Base-by-base conservation (phyloP, 1,140 invertebrate species). In the Megalopta genalis region DNA sequence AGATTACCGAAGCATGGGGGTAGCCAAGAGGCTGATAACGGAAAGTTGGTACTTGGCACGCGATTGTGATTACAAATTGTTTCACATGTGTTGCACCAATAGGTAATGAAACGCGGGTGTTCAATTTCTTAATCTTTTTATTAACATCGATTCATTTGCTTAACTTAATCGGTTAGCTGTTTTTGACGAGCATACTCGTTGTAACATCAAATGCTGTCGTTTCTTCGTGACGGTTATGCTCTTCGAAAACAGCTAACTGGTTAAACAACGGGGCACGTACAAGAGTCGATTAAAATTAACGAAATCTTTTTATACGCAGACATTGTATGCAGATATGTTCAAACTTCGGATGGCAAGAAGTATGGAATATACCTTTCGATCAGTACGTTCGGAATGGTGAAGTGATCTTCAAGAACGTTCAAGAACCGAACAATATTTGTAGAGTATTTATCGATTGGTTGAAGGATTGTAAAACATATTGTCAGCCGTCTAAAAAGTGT, bases 71-170 rank as follows among this genome's bases (percentile, higher is more conserved):
- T 93, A 88, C 85, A 78, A 85, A 57, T 75, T 93, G 68, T 90
- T 94, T 69, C 86, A 92, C 60, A 86, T 93, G 52, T 90, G 93
- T 82, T 93, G 93, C 57, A 92, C 87, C n/a, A 93, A 85, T 87
- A 86, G 67, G 88, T 91, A 60, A 73, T 14, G 9, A 12, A 32
- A 32, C 1, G 4, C 4, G 32, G 32, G 1, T 32, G 32, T 32
- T 32, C 4, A 2, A 32, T 32, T 32, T 32, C 32, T 32, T 32
- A 32, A 32, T 32, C 4, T 32, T 32, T 32, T 32, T 32, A 32
- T 32, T 32, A 32, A 32, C 32, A 32, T 32, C 4, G 32, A 32
- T 4, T n/a, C n/a, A n/a, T n/a, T n/a, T n/a, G n/a, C n/a, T n/a
- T n/a, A n/a, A n/a, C n/a, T n/a, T n/a, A n/a, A n/a, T n/a, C n/a